Base-by-base conservation (phyloP, 1,140 invertebrate species). In the Drosophila subobscura region DNA sequence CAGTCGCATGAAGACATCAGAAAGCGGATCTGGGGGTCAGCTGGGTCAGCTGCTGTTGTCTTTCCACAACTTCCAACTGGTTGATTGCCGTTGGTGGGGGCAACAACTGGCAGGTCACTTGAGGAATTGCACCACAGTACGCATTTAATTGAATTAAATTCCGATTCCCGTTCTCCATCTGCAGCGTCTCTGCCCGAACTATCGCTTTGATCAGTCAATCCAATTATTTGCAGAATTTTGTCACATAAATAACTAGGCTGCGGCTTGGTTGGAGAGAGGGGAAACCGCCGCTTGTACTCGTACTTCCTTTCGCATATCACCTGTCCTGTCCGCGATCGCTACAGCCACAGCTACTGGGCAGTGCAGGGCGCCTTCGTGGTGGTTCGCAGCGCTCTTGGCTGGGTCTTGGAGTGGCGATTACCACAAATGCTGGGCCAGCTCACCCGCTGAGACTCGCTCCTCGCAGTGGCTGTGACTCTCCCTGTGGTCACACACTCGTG, bases 221-320 rank as follows among this genome's bases (percentile, higher is more conserved):
- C 90, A 91, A 91, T 91, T 91, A 91, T 91, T 91, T 91, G 90
- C 83, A 85, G 91, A 91, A 91, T 91, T 91, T 91, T 91, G 90
- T 91, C 90, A 91, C 90, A 91, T 91, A 91, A 91, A 91, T 91
- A 91, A 91, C 89, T 91, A 89, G 77, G 63, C 72, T 37, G 10
- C 33, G 33, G 33, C 33, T 2, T 37, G 10, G 33, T 6, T 5
- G 12, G 10, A 3, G 33, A 8, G 33, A 52, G 37, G 14, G 20
- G 14, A n/a, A 40, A 27, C 45, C 22, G 47, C 40, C 16, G 16
- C 16, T 20, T 20, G 57, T 5, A 50, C 46, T 33, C 14, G 55
- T 64, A 68, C 33, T 68, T 68, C 65, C 65, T 68, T 68, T 68
- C 50, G 58, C 63, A 72, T 83, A 83, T 83, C 83, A 88, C 83